These are phyloP conservation scores for Pagrus major DNA, from an alignment of 2,113 vertebrate species.

Conservation along the genomic window DNA sequence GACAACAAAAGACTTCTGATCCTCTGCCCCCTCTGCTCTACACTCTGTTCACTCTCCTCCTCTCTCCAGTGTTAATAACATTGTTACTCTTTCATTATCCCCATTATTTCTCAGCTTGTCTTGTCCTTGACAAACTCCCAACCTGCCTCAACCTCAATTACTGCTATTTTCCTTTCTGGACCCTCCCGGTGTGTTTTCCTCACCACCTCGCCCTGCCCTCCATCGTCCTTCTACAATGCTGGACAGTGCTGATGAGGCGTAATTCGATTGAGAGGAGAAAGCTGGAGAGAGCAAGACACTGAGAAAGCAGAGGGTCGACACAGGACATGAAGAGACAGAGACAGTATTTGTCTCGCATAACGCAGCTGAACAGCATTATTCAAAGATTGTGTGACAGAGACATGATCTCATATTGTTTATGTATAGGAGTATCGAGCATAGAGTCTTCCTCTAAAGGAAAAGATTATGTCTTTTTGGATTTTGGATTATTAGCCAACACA, in stretches of 20 bases:
- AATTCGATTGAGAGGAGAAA: slow-evolving; percentile 47
- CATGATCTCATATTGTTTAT: too few relatives aligned
- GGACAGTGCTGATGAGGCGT: slow-evolving; percentile 56
- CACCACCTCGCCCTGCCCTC: not conserved
- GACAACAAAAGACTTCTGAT: not conserved
- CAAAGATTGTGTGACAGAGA: not conserved
- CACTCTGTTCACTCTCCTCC: not conserved
- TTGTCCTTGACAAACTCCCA: slow-evolving; percentile 1
- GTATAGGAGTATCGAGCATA: too few relatives aligned
- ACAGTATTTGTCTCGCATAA: not conserved
- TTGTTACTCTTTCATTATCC: not conserved
- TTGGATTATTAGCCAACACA: not conserved
- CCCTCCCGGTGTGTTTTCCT: not conserved
- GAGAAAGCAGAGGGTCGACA: slow-evolving; percentile 38
- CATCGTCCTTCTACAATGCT: slow-evolving; percentile 30
- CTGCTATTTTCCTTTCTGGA: not conserved
- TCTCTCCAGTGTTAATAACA: not conserved
- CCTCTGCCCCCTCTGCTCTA: not conserved
- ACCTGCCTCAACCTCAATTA: not conserved
- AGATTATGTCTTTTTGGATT: too few relatives aligned
- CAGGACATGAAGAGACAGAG: slow-evolving; percentile 10
- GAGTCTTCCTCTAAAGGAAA: too few relatives aligned
- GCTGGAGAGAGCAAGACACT: slow-evolving; percentile 24
- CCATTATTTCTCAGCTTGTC: not conserved
- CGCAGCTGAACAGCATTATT: not conserved